phyloP scores from a whole-genome alignment of 1,140 invertebrate species.

The Ceratitis capitata region DNA sequence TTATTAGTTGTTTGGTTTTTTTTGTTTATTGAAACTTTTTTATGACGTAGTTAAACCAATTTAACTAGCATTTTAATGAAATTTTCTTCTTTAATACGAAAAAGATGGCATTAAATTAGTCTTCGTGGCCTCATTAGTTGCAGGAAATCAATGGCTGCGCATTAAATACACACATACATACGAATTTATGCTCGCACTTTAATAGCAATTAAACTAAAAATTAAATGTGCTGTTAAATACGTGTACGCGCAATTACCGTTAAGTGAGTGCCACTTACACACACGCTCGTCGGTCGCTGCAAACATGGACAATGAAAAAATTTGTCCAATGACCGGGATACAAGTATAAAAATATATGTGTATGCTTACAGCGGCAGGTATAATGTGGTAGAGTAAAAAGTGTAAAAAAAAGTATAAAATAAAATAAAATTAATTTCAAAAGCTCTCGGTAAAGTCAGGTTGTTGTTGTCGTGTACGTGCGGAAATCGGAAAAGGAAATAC shows the following conservation, averaged over 20 bases:
- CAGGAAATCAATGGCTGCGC: background rate
- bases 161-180: background rate
- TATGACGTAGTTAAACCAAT: no score
- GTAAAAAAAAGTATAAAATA: background rate
- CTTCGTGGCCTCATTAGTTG: background rate
- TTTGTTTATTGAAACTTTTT: no score
- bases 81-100: no score
- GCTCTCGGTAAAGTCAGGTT: background rate
- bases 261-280: background rate
- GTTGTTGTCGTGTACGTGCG: background rate
- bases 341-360: no score
- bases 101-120: no score
- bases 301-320: background rate
- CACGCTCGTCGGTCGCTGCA: no score
- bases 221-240: slow-evolving; percentile 6
- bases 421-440: slow-evolving; percentile 17
- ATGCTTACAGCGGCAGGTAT: no score
- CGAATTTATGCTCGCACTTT: background rate
- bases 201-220: background rate
- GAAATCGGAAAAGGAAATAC: background rate
- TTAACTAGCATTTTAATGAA: no score
- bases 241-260: background rate
- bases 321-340: background rate
- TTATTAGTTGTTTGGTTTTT: no score
- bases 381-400: background rate